A percentile compares a stretch with the other conserved stretches of the same genome.
Evolutionary conservation across 53 echinoderm and acorn worm species (phyloP).

Genomic region (Astropecten irregularis): DNA sequence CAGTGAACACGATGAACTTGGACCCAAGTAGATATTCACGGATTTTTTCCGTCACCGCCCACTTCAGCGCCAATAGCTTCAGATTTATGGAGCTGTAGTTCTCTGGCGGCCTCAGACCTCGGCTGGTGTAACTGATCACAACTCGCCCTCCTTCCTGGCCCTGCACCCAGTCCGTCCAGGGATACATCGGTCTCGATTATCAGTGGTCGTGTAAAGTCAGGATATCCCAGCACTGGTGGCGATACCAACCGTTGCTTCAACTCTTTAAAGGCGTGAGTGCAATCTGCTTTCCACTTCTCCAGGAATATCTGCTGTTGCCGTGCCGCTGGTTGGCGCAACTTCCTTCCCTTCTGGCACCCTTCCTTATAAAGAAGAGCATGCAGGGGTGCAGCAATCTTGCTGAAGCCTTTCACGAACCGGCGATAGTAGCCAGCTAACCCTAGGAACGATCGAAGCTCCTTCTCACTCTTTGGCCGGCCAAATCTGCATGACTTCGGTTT

Average conservation of each 20-base stretch:
- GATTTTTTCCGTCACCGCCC: constrained; percentile 51
- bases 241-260: no score
- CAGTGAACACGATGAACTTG: constrained; percentile 39
- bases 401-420: constrained; percentile 4
- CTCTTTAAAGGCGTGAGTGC: no score
- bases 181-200: no score
- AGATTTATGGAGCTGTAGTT: constrained; percentile 60
- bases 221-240: no score
- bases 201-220: no score
- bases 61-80: constrained; percentile 31
- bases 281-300: no score
- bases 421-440: constrained; percentile 20
- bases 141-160: background rate
- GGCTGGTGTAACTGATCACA: constrained; percentile 48
- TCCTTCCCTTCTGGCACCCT: constrained; percentile 1
- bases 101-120: constrained; percentile 32
- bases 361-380: constrained; percentile 17
- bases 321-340: no score
- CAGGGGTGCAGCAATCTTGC: constrained; percentile 26
- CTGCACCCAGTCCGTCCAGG: no score
- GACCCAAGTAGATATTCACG: constrained; percentile 47
- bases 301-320: no score
- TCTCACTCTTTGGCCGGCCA: no score
- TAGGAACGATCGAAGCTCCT: no score
- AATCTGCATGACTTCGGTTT: background rate